Evolutionary conservation across 1,140 invertebrate genomes (phyloP), one percentile per base, ranked within the genome.

Genomic region (Oppia nitens): DNA sequence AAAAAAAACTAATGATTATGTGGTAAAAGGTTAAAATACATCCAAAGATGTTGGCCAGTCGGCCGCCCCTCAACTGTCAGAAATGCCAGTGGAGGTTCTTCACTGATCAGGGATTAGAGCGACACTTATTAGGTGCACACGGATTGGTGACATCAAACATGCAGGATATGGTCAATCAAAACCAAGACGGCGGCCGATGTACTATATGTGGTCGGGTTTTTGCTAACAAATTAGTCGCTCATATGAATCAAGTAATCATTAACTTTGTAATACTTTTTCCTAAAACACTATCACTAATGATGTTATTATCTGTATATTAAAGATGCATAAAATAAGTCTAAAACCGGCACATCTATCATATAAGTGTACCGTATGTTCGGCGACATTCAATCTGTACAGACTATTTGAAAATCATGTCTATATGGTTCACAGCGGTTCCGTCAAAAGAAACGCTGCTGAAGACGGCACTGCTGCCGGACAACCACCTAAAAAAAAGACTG

Each of bases 351-450:
- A 92, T 72, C 72, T 92, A 24, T 90, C 87, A 9, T 92, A 92
- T 76, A 93, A 92, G 70, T 93, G 88, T 72, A 92, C 88, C 26
- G 88, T 92, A 3, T 93, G 88, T 71, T 89, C 87, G 53, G 87
- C 88, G 49, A 92, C 87, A 11, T 92, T 92, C 68, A 86, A 86
- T 60, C 88, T 92, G 83, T 93, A 93, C 75, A 88, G 88, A 73
- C 83, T 89, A 66, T 93, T 93, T 67, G 88, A 92, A 68, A 91
- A 84, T 70, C 89, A 93, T 69, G 88, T 93, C 1, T 92, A 92
- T 66, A 87, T 85, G 3, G 87, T 87, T 3, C 88, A 93, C 66
- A 88, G 85, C 59, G 66, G 65, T 21, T 57, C 62, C n/a, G 63
- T 65, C 6, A 64, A 64, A 26, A 60, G 64, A 50, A 60, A 63